Conservation (phyloP, 2,888 invertebrate species). For the Anticlea derivata region DNA sequence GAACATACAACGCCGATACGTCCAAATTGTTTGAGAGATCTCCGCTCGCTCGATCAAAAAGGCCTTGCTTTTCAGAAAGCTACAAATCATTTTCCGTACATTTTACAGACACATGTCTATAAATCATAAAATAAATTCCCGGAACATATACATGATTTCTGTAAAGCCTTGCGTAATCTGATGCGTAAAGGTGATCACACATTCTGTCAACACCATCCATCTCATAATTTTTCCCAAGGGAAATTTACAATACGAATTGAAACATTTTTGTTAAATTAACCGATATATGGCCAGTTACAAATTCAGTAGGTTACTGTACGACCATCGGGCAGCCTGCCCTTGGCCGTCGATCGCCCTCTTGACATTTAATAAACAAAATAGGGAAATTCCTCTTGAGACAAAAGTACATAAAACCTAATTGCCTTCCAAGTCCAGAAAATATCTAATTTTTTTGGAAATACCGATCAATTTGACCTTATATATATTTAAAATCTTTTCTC, state of each 20-base stretch:
- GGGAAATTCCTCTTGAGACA: too few species aligned
- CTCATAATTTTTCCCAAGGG: too few species aligned
- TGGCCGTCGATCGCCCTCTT: too few species aligned
- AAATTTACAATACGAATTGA: too few species aligned
- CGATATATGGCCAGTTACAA: too few species aligned
- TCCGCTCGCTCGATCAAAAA: too few species aligned
- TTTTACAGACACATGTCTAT: background rate
- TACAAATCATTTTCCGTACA: background rate
- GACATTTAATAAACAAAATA: background rate
- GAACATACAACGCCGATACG: too few species aligned
- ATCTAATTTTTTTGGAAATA: conserved; percentile 2
- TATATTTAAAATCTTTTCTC: conserved; percentile 9
- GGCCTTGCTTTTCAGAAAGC: background rate
- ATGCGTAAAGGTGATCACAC: background rate
- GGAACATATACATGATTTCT: background rate
- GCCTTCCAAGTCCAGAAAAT: background rate
- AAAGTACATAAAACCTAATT: background rate
- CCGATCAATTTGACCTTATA: background rate
- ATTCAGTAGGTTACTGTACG: too few species aligned
- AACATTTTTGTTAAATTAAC: too few species aligned
- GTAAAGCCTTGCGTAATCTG: conserved; percentile 5
- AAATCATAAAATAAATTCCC: conserved; percentile 1
- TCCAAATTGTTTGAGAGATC: too few species aligned
- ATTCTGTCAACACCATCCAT: background rate
- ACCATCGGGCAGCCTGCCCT: too few species aligned